Evolutionary conservation across 2,113 vertebrate species (phyloP), one percentile per base, ranked within the genome.

Genomic region (Aspiorhynchus laticeps): DNA sequence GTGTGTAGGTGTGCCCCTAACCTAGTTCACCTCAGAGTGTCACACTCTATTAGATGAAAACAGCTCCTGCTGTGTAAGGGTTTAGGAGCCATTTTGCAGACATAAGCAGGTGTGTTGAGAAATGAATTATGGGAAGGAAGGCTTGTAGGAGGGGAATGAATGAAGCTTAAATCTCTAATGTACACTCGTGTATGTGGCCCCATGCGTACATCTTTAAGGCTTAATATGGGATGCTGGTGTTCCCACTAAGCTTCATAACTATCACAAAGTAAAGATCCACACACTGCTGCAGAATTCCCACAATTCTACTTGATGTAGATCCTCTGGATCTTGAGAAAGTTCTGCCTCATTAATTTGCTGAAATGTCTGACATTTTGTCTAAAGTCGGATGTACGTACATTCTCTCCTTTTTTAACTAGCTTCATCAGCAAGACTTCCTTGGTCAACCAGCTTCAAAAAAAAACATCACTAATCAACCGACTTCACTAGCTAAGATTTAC

Each of bases 1-100:
- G 48, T 83, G 80, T 71, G 73, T 87, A 78, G 85, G 83, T 87
- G 81, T 80, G 53, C 36, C 59, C 87, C 77, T 76, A 24, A 63
- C 74, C 77, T 74, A 5, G 4, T 48, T 73, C 63, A 74, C 88
- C 80, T 87, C 28, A 65, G 53, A 87, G 65, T 65, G 82, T 85
- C 76, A 87, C 77, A 83, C 67, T 77, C 69, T 65, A 61, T 82
- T 38, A 81, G 65, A 85, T 81, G 80, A 81, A 85, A 80, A 89
- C 63, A 75, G 78, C 33, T 67, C 53, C 53, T 81, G 21, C 82
- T 46, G 15, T 31, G 67, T 67, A n/a, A 80, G 53, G 38, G 21
- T 69, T 21, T 19, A 38, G 74, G 28, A 56, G 65, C 31, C n/a
- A 36, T 48, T 69, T 83, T 51, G 48, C 80, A 67, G 63, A 71